These are phyloP conservation scores for Acanthochromis polyacanthus DNA, from an alignment of 2,113 vertebrate genomes.

Conservation along the genomic window DNA sequence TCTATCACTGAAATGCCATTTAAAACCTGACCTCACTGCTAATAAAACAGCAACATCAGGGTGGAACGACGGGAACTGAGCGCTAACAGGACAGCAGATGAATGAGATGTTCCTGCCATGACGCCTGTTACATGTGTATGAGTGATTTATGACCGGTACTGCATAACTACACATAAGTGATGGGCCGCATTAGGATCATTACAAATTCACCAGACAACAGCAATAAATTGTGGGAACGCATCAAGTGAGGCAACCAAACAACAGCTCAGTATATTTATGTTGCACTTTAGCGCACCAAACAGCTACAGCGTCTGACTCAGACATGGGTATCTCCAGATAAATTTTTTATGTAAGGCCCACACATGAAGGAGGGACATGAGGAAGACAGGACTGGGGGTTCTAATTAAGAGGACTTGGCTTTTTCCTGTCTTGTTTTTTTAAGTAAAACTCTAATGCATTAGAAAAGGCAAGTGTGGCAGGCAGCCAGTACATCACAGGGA, in stretches of 20 bases:
- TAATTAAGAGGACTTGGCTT: slow-evolving; percentile 52
- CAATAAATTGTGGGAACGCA: not conserved
- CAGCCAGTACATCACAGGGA: slow-evolving; percentile 77
- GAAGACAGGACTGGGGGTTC: not conserved
- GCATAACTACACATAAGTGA: slow-evolving; percentile 25
- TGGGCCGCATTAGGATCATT: not conserved
- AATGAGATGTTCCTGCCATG: slow-evolving; percentile 10
- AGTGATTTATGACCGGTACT: slow-evolving; percentile 40
- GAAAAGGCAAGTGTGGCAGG: slow-evolving; percentile 66
- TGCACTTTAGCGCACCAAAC: not conserved
- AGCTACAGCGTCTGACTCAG: not conserved
- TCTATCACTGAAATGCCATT: slow-evolving; percentile 39
- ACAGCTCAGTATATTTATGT: not conserved
- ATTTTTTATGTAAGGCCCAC: slow-evolving; percentile 4
- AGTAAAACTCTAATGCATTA: slow-evolving; percentile 69
- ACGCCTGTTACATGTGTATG: not conserved
- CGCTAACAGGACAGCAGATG: slow-evolving; percentile 2
- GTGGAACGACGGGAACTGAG: not conserved
- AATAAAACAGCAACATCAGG: slow-evolving; percentile 36
- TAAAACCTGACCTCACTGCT: slow-evolving; percentile 34
- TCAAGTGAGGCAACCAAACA: not conserved
- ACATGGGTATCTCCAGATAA: not conserved
- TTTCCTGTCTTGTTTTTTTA: slow-evolving; percentile 22
- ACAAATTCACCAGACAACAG: slow-evolving; percentile 13
- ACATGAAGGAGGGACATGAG: not conserved